A percentile compares a stretch with the other conserved stretches of the same genome.
These are phyloP conservation scores for Drosophila azteca DNA, from an alignment of 1,140 invertebrate genomes.

Conservation along the genomic window DNA sequence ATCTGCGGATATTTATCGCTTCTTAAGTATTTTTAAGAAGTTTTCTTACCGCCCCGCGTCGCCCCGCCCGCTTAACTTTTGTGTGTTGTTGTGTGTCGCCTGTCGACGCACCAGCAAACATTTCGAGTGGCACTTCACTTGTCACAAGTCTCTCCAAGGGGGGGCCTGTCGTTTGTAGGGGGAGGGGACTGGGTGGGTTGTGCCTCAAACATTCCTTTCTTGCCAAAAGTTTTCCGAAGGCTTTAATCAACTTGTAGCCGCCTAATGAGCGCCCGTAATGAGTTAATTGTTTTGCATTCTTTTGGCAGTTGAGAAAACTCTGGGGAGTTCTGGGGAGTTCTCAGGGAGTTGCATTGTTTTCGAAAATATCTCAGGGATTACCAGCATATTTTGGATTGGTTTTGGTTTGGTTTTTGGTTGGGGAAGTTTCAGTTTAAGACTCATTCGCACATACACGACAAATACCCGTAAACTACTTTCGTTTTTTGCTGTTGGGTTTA, in stretches of 20 bases:
- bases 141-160: slow-evolving; percentile 46
- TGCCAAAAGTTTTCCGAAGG: slow-evolving; percentile 67
- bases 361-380: background rate
- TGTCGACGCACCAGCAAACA: slow-evolving; percentile 61
- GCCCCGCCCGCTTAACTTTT: slow-evolving; percentile 59
- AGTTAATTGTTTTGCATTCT: slow-evolving; percentile 72
- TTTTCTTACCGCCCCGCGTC: slow-evolving; percentile 63
- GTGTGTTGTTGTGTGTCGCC: slow-evolving; percentile 23
- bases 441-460: background rate
- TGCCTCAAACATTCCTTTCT: slow-evolving; percentile 49
- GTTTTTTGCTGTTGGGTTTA: slow-evolving; percentile 20
- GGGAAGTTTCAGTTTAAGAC: too few species aligned
- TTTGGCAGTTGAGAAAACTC: slow-evolving; percentile 15
- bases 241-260: slow-evolving; percentile 74
- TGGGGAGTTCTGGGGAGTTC: slow-evolving; percentile 13
- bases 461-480: background rate
- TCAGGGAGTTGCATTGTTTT: slow-evolving; percentile 6
- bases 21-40: slow-evolving; percentile 81
- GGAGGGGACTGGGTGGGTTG: background rate
- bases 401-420: background rate
- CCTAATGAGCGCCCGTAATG: slow-evolving; percentile 73
- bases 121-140: slow-evolving; percentile 76
- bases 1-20: slow-evolving; percentile 70
- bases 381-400: background rate
- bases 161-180: too few species aligned